Evolutionary conservation across 1,140 invertebrate genomes (phyloP).

Genomic region (Dendrolimus kikuchii): DNA sequence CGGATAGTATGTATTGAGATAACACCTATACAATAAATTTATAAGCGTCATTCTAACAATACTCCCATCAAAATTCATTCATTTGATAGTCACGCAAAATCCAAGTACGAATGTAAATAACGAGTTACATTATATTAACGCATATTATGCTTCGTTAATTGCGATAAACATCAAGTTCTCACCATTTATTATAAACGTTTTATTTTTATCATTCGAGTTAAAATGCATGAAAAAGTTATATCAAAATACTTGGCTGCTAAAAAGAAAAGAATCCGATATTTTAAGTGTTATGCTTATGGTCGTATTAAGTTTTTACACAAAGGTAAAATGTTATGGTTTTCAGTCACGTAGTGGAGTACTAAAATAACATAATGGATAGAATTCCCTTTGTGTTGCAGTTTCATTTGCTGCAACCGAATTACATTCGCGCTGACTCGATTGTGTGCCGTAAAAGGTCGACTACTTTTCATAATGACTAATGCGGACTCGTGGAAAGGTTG

Average conservation of each 20-base stretch:
- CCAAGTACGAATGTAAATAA: no score
- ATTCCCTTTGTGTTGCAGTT: neutral
- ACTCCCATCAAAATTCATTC: slow-evolving; percentile 17
- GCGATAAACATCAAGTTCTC: no score
- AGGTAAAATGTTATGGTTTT: no score
- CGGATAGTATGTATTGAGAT: slow-evolving; percentile 46
- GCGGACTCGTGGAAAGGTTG: slow-evolving; percentile 4
- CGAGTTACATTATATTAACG: no score
- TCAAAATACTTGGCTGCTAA: no score
- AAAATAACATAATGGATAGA: slow-evolving; percentile 1
- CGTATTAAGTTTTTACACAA: no score
- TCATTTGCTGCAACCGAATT: neutral
- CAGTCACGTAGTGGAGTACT: neutral
- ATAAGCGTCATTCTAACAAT: slow-evolving; percentile 42
- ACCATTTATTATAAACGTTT: no score
- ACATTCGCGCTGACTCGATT: slow-evolving; percentile 3
- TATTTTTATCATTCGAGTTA: no score
- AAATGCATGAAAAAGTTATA: no score
- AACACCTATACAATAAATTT: slow-evolving; percentile 49
- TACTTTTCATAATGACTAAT: slow-evolving; percentile 19
- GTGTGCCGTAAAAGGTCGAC: slow-evolving; percentile 16
- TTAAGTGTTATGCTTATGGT: no score
- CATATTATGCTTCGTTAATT: no score
- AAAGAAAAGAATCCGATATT: no score
- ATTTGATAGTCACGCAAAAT: slow-evolving; percentile 1